phyloP scores from a whole-genome alignment of 2,888 invertebrate genomes.

The Opisthograptis luteolata region DNA sequence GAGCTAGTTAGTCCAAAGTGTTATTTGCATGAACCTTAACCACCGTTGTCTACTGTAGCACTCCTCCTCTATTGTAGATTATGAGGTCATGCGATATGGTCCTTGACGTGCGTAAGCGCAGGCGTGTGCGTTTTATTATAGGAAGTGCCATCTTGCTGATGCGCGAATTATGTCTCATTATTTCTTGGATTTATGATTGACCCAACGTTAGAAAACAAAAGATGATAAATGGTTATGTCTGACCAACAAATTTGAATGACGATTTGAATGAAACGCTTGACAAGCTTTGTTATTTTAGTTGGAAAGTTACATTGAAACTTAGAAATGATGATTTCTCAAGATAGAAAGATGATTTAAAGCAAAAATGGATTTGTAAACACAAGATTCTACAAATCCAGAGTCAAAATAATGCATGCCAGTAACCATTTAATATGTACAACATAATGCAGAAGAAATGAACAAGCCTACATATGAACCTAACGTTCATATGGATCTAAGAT shows the following conservation, averaged over 20 bases:
- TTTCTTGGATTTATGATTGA: constrained; percentile 15
- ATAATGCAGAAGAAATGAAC: background rate
- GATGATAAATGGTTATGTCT: too few species aligned
- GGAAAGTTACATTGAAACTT: too few species aligned
- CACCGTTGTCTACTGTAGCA: constrained; percentile 8
- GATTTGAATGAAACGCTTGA: too few species aligned
- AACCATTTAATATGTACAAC: background rate
- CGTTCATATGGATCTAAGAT: background rate
- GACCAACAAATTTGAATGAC: too few species aligned
- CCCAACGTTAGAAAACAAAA: constrained; percentile 1
- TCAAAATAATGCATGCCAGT: too few species aligned
- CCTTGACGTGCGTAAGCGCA: constrained; percentile 42
- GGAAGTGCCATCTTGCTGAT: constrained; percentile 15
- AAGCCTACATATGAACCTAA: background rate
- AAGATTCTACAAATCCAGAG: too few species aligned
- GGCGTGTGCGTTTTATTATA: constrained; percentile 25
- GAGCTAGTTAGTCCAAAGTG: too few species aligned
- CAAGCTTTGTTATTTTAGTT: too few species aligned
- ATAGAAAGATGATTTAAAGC: too few species aligned
- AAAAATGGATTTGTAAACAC: too few species aligned
- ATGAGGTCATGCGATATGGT: constrained; percentile 62
- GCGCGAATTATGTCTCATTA: constrained; percentile 20
- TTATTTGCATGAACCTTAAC: background rate
- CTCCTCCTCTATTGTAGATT: constrained; percentile 58
- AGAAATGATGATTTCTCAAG: too few species aligned